Evolutionary conservation across 2,797 vertebrate species (phyloP).

Genomic region (Falco columbarius): DNA sequence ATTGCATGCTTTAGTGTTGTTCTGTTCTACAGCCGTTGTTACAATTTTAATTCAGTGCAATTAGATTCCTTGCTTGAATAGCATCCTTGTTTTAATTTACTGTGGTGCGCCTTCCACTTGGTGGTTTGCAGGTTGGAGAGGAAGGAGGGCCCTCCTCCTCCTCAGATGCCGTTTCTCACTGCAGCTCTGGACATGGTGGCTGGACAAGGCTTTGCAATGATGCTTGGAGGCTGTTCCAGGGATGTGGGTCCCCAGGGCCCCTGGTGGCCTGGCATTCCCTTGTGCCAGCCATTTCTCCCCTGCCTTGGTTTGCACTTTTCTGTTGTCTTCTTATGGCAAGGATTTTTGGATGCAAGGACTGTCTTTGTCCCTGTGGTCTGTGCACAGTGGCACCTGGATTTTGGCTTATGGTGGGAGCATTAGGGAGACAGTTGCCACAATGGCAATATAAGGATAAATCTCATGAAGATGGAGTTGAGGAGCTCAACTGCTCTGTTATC

Average conservation of each 20-base stretch:
- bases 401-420: not conserved
- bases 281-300: not conserved
- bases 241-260: too few relatives aligned
- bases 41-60: slow-evolving; percentile 29
- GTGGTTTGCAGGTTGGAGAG: not conserved
- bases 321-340: not conserved
- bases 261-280: not conserved
- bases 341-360: not conserved
- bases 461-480: not conserved
- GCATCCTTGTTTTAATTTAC: slow-evolving; percentile 30
- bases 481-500: not conserved
- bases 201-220: not conserved
- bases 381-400: not conserved
- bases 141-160: not conserved
- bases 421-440: not conserved
- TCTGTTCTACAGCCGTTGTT: slow-evolving; percentile 13
- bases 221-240: not conserved
- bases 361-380: not conserved
- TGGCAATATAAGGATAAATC: not conserved
- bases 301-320: not conserved
- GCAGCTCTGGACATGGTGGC: not conserved
- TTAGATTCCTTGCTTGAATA: slow-evolving; percentile 47
- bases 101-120: not conserved
- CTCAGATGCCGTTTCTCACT: accelerated
- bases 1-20: not conserved